Percentiles rank a stretch among this genome's conserved stretches.
Evolutionary conservation across 2,888 invertebrate species (phyloP).

Genomic region (Drosophila affinis): DNA sequence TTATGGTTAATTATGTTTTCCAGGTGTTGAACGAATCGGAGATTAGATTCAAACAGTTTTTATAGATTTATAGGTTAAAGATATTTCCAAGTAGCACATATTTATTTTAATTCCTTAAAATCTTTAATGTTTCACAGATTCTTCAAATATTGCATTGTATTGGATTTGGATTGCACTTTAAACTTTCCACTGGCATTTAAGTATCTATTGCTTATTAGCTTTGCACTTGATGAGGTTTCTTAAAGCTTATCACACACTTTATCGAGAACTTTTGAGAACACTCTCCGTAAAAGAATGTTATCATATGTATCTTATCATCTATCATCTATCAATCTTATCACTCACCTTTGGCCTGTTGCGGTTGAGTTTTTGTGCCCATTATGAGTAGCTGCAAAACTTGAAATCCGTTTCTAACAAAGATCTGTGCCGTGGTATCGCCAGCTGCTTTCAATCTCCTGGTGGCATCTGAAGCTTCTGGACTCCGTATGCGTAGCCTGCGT

Average conservation of each 20-base stretch:
- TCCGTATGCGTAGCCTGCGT: constrained; percentile 33
- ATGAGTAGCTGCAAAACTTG: constrained; percentile 51
- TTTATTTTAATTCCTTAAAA: background rate
- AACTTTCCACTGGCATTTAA: background rate
- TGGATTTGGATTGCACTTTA: background rate
- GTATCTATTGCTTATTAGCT: background rate
- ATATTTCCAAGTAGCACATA: background rate
- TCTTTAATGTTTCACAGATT: background rate
- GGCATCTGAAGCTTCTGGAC: constrained; percentile 36
- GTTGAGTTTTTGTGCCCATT: constrained; percentile 82
- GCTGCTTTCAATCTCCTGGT: constrained; percentile 27
- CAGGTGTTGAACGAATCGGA: too few relatives aligned
- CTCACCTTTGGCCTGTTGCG: constrained; percentile 80
- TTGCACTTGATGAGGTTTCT: background rate
- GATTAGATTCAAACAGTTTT: background rate
- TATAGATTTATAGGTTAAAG: too few relatives aligned
- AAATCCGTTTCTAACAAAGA: constrained; percentile 17
- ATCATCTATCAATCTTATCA: too few relatives aligned
- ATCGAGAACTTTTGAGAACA: too few relatives aligned
- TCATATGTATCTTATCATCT: too few relatives aligned
- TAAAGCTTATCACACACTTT: background rate
- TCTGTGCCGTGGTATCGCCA: constrained; percentile 30
- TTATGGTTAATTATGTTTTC: too few relatives aligned
- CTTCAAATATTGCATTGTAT: background rate
- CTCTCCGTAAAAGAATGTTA: too few relatives aligned